These are phyloP conservation scores for Actinostola sp. DNA, from an alignment of 92 coral and sea anemone genomes.

Conservation along the genomic window DNA sequence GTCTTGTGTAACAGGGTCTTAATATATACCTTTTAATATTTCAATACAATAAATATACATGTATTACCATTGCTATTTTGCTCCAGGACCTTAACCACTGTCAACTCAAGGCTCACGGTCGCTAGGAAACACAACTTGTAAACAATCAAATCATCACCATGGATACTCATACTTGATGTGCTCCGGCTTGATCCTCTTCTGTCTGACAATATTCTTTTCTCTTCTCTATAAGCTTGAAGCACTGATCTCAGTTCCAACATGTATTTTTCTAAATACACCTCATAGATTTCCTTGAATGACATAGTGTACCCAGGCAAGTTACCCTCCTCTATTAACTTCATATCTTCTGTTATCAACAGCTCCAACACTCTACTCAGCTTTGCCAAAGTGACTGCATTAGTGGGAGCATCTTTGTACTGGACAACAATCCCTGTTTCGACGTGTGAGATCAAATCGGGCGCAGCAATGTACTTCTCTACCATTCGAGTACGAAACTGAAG, in stretches of 20 bases:
- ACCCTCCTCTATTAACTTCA: conserved; percentile 52
- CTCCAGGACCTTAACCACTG: conserved; percentile 56
- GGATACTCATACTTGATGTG: conserved; percentile 63
- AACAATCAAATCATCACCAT: conserved; percentile 60
- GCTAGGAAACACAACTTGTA: conserved; percentile 68
- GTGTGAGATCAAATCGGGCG: conserved; percentile 46
- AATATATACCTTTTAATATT: too few relatives aligned
- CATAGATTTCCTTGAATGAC: conserved; percentile 56
- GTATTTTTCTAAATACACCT: conserved; percentile 61
- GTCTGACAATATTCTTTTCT: conserved; percentile 31
- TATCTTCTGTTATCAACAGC: conserved; percentile 74
- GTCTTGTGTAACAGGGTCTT: too few relatives aligned
- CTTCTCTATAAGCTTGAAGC: conserved; percentile 54
- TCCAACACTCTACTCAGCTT: conserved; percentile 74
- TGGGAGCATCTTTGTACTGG: conserved; percentile 55
- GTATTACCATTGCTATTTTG: conserved; percentile 48
- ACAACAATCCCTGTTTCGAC: conserved; percentile 48
- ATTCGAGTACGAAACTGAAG: conserved; percentile 55
- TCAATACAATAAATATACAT: too few relatives aligned
- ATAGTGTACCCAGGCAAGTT: conserved; percentile 52
- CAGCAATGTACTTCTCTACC: conserved; percentile 56
- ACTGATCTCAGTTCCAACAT: conserved; percentile 66
- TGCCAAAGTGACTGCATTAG: conserved; percentile 59
- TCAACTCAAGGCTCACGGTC: conserved; percentile 56
- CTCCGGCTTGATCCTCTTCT: conserved; percentile 61